Evolutionary conservation across 2,888 invertebrate genomes (phyloP), one percentile per base, ranked within the genome.

Genomic region (Drosophila macrospina): DNA sequence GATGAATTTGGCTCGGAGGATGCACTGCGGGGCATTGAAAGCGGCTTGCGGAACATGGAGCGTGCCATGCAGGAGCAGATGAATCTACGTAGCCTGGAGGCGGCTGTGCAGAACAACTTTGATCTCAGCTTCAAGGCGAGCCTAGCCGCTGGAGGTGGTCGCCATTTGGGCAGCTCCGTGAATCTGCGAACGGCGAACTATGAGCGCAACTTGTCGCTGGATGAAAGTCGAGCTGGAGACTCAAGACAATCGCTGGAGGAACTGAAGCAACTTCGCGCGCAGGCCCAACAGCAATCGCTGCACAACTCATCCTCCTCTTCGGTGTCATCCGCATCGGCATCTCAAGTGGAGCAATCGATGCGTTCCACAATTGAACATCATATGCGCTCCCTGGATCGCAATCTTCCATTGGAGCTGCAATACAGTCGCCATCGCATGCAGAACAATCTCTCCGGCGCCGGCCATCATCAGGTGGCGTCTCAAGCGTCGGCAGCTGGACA

Each of bases 21-120:
- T 72, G 92, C 92, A 0, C 68, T 92, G 45, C 90, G 92, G 0
- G 92, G 92, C 45, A 92, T 92, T 15, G 92, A 92, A 63, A 92
- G 92, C 56, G 92, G 92, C 3, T 74, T 92, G 15, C 90, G 92
- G 16, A 92, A 92, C 62, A 92, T 92, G 92, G 92, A 92, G 69
- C 90, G 92, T 16, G 92, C 92, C 56, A 92, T 92, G 92, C 92
- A 92, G 76, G 92, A 92, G 69, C 92, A 92, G 80, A 91, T 92
- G 90, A 92, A 91, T 69, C 61, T 92, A 39, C 82, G 92, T 15
- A 91, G 90, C 28, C 69, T 91, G 61, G 92, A 92, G 77, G 90
- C 89, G 0, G 89, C 89, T 2, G 85, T 83, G 36, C 89, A 88
- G 42, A 89, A 89, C 52, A 90, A 87, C 42, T 90, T 90, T 47